phyloP scores from a whole-genome alignment of 1,140 invertebrate species.

The Eulimnadia texana region DNA sequence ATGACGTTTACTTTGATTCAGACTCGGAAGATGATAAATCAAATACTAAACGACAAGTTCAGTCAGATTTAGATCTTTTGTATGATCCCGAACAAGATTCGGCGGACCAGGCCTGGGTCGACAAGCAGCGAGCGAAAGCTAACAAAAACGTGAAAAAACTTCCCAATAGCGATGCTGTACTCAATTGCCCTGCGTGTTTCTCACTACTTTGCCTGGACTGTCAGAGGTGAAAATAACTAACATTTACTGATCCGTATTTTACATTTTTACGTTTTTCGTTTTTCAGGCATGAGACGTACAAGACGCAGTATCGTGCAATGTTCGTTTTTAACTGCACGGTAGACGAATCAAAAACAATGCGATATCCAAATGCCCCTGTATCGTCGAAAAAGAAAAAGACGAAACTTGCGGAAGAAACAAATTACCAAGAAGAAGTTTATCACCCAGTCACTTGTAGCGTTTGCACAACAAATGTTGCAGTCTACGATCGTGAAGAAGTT shows the following conservation, averaged over 20 bases:
- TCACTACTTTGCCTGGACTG: constrained; percentile 42
- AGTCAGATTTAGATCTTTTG: constrained; percentile 35
- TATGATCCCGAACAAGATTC: constrained; percentile 44
- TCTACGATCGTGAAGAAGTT: constrained; percentile 44
- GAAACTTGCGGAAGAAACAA: constrained; percentile 16
- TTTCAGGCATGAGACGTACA: constrained; percentile 38
- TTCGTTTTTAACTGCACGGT: constrained; percentile 45
- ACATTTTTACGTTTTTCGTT: constrained; percentile 14
- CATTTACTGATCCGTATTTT: neutral
- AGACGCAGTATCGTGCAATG: constrained; percentile 47
- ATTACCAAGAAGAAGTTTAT: constrained; percentile 30
- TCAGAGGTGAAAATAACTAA: constrained; percentile 34
- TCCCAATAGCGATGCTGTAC: constrained; percentile 41
- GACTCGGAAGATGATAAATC: constrained; percentile 30
- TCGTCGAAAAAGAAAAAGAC: constrained; percentile 22
- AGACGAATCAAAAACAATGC: constrained; percentile 31
- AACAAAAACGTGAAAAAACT: too few species aligned
- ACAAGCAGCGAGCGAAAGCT: constrained; percentile 29
- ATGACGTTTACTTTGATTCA: constrained; percentile 36
- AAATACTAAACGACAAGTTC: constrained; percentile 20
- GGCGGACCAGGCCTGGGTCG: constrained; percentile 41
- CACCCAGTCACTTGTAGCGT: constrained; percentile 40
- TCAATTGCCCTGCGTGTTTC: constrained; percentile 49
- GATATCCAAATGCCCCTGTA: constrained; percentile 16
- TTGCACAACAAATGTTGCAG: constrained; percentile 43